phyloP scores from a whole-genome alignment of 2,888 invertebrate species.

The Stenotaenia linearis region DNA sequence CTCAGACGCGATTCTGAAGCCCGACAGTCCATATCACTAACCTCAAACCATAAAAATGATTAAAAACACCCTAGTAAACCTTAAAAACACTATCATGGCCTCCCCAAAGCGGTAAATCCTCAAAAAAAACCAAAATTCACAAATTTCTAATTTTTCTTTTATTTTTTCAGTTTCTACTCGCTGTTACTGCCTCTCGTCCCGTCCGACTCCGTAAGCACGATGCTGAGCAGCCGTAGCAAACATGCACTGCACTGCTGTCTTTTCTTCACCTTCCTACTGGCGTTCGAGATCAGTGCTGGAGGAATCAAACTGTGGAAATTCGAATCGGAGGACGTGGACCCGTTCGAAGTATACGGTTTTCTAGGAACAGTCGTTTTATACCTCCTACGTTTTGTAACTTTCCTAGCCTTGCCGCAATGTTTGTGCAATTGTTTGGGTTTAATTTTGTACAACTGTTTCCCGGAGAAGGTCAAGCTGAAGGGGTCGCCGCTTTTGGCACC shows the following conservation, averaged over 20 bases:
- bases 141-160: neutral
- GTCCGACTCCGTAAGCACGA: conserved; percentile 19
- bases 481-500: conserved; percentile 87
- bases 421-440: conserved; percentile 81
- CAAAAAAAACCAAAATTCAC: neutral
- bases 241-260: conserved; percentile 74
- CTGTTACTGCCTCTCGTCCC: neutral
- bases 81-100: neutral
- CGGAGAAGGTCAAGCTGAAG: conserved; percentile 79
- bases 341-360: conserved; percentile 75
- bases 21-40: neutral
- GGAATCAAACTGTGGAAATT: conserved; percentile 48
- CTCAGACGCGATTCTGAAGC: neutral
- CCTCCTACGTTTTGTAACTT: conserved; percentile 68
- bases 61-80: neutral
- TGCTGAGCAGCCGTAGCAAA: conserved; percentile 58
- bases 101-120: neutral
- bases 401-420: conserved; percentile 79
- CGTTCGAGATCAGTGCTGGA: conserved; percentile 65
- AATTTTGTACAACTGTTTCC: conserved; percentile 87
- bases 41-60: neutral
- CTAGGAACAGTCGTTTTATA: conserved; percentile 68
- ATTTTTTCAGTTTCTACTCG: neutral
- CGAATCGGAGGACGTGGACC: conserved; percentile 54
- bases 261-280: conserved; percentile 65